Conservation (phyloP, 2,888 invertebrate species). For the Apodemia hepburni region DNA sequence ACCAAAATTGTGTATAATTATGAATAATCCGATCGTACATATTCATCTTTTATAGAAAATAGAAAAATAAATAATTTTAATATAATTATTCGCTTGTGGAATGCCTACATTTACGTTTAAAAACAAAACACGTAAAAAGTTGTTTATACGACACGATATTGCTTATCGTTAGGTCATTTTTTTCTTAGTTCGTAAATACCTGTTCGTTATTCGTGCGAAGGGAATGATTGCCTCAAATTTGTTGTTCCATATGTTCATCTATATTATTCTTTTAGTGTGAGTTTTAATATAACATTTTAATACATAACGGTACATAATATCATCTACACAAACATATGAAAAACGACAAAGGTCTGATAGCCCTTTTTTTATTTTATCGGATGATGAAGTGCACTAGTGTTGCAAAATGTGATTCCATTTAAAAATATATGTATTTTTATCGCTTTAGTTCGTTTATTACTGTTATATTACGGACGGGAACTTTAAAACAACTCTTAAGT, state of each 20-base stretch:
- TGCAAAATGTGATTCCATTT: constrained; percentile 30
- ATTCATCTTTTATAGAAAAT: no score
- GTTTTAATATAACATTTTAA: constrained; percentile 10
- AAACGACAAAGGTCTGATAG: constrained; percentile 17
- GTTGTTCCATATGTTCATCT: not conserved
- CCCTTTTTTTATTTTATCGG: constrained; percentile 40
- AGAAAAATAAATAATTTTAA: no score
- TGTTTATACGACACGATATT: no score
- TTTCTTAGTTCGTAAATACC: no score
- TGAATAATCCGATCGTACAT: no score
- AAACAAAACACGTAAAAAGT: no score
- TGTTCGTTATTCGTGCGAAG: no score
- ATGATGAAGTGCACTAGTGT: constrained; percentile 53
- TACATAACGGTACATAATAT: constrained; percentile 15
- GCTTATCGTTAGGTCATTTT: no score
- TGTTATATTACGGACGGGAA: constrained; percentile 30
- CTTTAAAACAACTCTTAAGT: constrained; percentile 39
- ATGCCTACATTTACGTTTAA: no score
- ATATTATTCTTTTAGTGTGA: constrained; percentile 6
- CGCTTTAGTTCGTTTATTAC: constrained; percentile 25
- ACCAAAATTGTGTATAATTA: no score
- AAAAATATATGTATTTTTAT: constrained; percentile 33
- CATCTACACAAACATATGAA: constrained; percentile 18
- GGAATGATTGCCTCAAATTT: not conserved
- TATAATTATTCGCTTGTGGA: no score